Evolutionary conservation across 2,888 invertebrate genomes (phyloP).

Genomic region (Anthophora plumipes): DNA sequence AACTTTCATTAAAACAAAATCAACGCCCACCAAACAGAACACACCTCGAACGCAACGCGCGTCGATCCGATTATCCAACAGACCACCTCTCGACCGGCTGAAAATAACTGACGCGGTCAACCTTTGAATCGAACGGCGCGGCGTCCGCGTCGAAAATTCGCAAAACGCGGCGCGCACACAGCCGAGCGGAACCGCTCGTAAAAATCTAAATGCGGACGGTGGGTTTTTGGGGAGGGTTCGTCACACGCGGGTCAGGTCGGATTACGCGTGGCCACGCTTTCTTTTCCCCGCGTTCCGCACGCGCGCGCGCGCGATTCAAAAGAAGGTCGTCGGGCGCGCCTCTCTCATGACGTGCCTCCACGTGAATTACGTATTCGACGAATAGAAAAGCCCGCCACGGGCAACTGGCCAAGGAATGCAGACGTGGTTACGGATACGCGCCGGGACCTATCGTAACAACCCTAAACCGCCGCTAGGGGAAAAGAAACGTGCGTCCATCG

Average conservation of each 20-base stretch:
- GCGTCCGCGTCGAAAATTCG: slow-evolving; percentile 24
- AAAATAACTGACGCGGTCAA: slow-evolving; percentile 18
- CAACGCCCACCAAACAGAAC: not conserved
- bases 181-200: slow-evolving; percentile 27
- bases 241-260: slow-evolving; percentile 57
- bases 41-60: slow-evolving; percentile 2
- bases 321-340: slow-evolving; percentile 65
- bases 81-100: slow-evolving; percentile 13
- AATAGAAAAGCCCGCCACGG: slow-evolving; percentile 74
- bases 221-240: slow-evolving; percentile 31
- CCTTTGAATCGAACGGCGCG: slow-evolving; percentile 18
- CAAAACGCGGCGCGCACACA: slow-evolving; percentile 15
- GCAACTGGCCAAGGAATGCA: slow-evolving; percentile 81
- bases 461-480: slow-evolving; percentile 70
- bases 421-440: slow-evolving; percentile 76
- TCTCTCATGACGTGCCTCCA: slow-evolving; percentile 43
- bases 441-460: slow-evolving; percentile 80
- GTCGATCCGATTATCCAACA: slow-evolving; percentile 26
- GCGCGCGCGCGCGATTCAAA: slow-evolving; percentile 62
- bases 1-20: not conserved
- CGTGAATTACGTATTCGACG: slow-evolving; percentile 78
- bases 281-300: slow-evolving; percentile 38
- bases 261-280: slow-evolving; percentile 53
- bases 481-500: slow-evolving; percentile 64
- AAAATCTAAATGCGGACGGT: slow-evolving; percentile 52